A percentile compares a stretch with the other conserved stretches of the same genome.
Evolutionary conservation across 2,113 vertebrate genomes (phyloP).

Genomic region (Sus scrofa): T2T-Sscrofa CM000822.6:43073501-43074000

Average conservation of each 20-base stretch:
- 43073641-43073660: not conserved
- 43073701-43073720: not conserved
- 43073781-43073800: not conserved
- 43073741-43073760: not conserved
- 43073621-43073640: not conserved
- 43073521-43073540: not conserved
- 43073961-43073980: not conserved
- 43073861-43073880: not conserved
- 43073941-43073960: not conserved
- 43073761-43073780: not conserved
- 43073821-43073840: not conserved
- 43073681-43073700: not conserved
- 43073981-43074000: not conserved
- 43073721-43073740: not conserved
- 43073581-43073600: not conserved
- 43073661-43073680: slow-evolving; percentile 1
- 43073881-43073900: not conserved
- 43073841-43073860: not conserved
- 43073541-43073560: not conserved
- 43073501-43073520: not conserved
- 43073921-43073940: not conserved
- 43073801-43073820: not conserved
- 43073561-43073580: not conserved
- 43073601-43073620: not conserved
- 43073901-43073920: slow-evolving; percentile 15